Conservation (phyloP, 2,797 vertebrate genomes). For the Neosilurus hyrtlii region DNA sequence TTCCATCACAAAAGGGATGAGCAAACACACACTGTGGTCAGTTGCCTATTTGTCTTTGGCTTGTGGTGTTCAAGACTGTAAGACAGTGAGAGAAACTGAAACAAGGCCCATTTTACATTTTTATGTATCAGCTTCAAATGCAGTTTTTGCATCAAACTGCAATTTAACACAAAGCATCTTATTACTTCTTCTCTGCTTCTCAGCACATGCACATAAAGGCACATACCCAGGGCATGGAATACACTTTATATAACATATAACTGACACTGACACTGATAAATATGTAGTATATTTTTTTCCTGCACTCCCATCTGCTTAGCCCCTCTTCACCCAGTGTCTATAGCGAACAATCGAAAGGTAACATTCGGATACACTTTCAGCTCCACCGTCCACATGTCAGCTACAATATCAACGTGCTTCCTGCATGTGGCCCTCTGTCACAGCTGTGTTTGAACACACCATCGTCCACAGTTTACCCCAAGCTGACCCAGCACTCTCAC, state of each 20-base stretch:
- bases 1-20: neutral
- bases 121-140: neutral
- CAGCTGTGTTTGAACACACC: slow-evolving; percentile 56
- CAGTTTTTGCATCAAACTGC: neutral
- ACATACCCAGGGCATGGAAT: neutral
- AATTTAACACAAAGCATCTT: neutral
- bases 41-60: slow-evolving; percentile 3
- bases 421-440: slow-evolving; percentile 41
- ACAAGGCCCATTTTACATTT: neutral
- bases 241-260: neutral
- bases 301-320: neutral
- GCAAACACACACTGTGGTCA: neutral
- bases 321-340: neutral
- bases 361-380: slow-evolving; percentile 19
- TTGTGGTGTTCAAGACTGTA: slow-evolving; percentile 3
- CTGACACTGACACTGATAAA: neutral
- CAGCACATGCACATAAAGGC: neutral
- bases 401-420: slow-evolving; percentile 14
- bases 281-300: neutral
- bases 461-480: slow-evolving; percentile 51
- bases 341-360: slow-evolving; percentile 9
- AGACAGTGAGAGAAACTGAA: neutral
- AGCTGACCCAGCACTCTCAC: slow-evolving; percentile 19
- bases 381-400: neutral
- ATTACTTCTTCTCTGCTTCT: neutral